Percentiles rank a stretch among this genome's conserved stretches.
phyloP scores from a whole-genome alignment of 1,140 invertebrate species.

The Zaprionus tsacasi region DNA sequence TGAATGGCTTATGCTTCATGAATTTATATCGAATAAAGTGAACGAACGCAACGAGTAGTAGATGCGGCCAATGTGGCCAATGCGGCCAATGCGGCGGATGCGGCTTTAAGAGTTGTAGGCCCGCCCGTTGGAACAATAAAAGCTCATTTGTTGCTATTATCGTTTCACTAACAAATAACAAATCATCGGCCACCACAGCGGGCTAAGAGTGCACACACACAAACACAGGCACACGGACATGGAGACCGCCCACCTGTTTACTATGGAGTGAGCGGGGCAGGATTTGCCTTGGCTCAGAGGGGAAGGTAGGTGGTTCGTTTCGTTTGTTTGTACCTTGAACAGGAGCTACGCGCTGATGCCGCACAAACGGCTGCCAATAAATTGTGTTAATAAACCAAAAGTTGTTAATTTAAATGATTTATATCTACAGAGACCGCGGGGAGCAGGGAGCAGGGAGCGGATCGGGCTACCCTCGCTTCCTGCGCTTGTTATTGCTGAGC shows the following conservation, averaged over 20 bases:
- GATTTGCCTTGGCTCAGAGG: not conserved
- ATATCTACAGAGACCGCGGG: constrained; percentile 57
- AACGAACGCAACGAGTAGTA: constrained; percentile 28
- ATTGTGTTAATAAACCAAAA: constrained; percentile 84
- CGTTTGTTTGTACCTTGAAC: constrained; percentile 52
- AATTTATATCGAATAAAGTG: constrained; percentile 76
- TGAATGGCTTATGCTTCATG: constrained; percentile 80
- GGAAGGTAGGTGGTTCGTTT: not conserved
- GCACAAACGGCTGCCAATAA: constrained; percentile 81
- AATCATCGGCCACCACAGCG: constrained; percentile 64
- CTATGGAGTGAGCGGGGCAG: not conserved
- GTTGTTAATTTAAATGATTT: constrained; percentile 84
- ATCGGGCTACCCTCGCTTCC: not conserved
- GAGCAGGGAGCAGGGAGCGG: not conserved
- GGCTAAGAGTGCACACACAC: constrained; percentile 21
- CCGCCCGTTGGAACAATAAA: constrained; percentile 77
- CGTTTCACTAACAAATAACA: constrained; percentile 82
- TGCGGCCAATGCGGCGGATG: constrained; percentile 26
- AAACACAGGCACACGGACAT: constrained; percentile 8
- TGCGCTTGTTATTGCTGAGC: constrained; percentile 68
- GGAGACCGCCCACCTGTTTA: constrained; percentile 38
- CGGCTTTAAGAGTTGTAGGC: constrained; percentile 59
- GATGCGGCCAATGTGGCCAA: constrained; percentile 30
- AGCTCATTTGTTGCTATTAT: constrained; percentile 83
- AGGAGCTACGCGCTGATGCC: constrained; percentile 62